Conservation (phyloP, 2,113 vertebrate genomes). For the Proterorhinus semilunaris region DNA sequence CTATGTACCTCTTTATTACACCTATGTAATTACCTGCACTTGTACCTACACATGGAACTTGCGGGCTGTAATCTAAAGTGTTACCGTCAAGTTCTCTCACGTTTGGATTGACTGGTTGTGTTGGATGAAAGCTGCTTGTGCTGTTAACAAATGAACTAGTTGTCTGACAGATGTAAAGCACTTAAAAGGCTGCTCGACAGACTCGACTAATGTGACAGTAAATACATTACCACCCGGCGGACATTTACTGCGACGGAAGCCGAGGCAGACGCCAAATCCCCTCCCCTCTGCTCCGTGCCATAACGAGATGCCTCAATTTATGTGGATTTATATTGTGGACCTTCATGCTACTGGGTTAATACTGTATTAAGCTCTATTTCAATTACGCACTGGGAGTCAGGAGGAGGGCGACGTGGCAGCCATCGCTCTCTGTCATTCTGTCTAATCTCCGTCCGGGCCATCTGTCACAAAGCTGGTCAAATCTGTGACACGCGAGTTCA, state of each 20-base stretch:
- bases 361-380: slow-evolving; percentile 66
- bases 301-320: slow-evolving; percentile 35
- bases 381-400: slow-evolving; percentile 53
- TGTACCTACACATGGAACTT: too few species aligned
- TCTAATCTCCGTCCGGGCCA: slow-evolving; percentile 69
- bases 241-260: slow-evolving; percentile 17
- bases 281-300: slow-evolving; percentile 16
- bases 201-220: slow-evolving; percentile 18
- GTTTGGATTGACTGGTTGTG: too few species aligned
- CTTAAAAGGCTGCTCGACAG: slow-evolving; percentile 20
- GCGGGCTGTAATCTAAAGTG: too few species aligned
- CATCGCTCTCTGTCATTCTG: slow-evolving; percentile 46
- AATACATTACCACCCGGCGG: slow-evolving; percentile 12
- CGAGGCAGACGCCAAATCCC: slow-evolving; percentile 26
- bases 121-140: too few species aligned
- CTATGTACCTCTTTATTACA: too few species aligned
- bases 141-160: slow-evolving; percentile 11
- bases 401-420: slow-evolving; percentile 43
- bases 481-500: slow-evolving; percentile 28
- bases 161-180: slow-evolving; percentile 3
- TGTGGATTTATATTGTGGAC: slow-evolving; percentile 39
- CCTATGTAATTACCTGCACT: too few species aligned
- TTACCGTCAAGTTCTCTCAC: too few species aligned
- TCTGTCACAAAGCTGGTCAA: slow-evolving; percentile 60
- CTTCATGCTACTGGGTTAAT: slow-evolving; percentile 66